Conservation (phyloP, 2,113 vertebrate species). For the Accipiter cooperii region DNA sequence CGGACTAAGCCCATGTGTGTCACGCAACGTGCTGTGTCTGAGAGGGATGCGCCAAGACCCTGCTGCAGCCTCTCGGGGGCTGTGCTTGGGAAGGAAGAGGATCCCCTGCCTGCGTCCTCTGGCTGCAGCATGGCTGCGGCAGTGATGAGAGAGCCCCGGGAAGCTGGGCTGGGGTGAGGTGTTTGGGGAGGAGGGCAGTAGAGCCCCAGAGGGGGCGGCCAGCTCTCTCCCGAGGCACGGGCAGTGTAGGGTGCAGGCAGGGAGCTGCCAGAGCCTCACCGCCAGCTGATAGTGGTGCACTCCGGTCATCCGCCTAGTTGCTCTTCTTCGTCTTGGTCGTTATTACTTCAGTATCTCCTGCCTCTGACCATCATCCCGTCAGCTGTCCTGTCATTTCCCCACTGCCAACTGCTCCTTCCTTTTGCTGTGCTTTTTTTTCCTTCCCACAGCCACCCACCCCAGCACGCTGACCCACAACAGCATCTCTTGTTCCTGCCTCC, state of each 20-base stretch:
- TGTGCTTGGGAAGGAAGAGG: background rate
- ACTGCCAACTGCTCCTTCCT: background rate
- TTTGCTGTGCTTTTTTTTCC: background rate
- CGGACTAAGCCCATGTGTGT: accelerated
- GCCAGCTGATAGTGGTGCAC: accelerated
- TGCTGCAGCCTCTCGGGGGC: background rate
- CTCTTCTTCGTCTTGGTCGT: too few species aligned
- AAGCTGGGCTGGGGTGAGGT: accelerated
- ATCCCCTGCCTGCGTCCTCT: too few species aligned
- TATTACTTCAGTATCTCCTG: accelerated
- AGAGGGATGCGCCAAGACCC: accelerated
- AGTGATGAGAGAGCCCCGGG: too few species aligned
- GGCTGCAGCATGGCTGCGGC: accelerated
- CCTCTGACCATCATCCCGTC: background rate
- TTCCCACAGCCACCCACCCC: accelerated
- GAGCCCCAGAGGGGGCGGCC: too few species aligned
- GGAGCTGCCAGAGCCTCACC: background rate
- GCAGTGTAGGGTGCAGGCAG: accelerated
- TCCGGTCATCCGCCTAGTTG: too few species aligned
- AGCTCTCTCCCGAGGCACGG: background rate
- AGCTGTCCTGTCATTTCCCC: background rate
- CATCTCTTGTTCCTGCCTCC: background rate
- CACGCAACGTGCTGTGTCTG: background rate
- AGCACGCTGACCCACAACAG: too few species aligned
- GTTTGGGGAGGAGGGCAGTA: background rate